Base-by-base conservation (phyloP, 2,113 vertebrate species). In the Poecile atricapillus region DNA sequence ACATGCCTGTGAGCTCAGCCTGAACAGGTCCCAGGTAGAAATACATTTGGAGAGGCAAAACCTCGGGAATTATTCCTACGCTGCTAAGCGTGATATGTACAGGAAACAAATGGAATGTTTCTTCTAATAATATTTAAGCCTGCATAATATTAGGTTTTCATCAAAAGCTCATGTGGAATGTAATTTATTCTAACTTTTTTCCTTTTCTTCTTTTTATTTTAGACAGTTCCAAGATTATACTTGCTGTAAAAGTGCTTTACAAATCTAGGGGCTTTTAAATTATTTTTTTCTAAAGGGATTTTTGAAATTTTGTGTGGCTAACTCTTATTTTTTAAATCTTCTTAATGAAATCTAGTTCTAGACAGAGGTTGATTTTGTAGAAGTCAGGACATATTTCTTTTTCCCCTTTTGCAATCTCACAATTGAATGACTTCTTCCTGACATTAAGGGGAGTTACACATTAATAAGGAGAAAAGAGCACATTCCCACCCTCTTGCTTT, bases 401-500 rank as follows among this genome's bases (percentile, higher is more conserved):
- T 39, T 16, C 9, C 62, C 19, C 52, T 69, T 92, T 90, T 75
- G 49, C 79, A 93, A 43, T 79, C 80, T 92, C 56, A 8, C 56
- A 86, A 55, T 62, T 81, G 76, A 76, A 30, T 46, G 41, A 39
- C 64, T 88, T 90, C 53, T 78, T 21, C 39, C 69, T 76, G 83
- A 79, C 80, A 56, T 74, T 89, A 92, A 56, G 0, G 0, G 60
- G 80, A 92, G 60, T 92, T 93, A 62, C 41, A 31, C 75, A 63
- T 92, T 94, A 65, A 52, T 83, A 63, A 85, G 60, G 59, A 95
- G 83, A 92, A 92, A 84, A 94, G 86, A 95, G 65, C 73, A 90
- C 86, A 62, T 97, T 96, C 90, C 92, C 92, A 96, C 87, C 81
- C 92, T 92, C 73, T 84, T 82, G 46, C 90, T 92, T 96, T 96